Base-by-base conservation (phyloP, 2,888 invertebrate genomes). In the Pterostichus madidus region DNA sequence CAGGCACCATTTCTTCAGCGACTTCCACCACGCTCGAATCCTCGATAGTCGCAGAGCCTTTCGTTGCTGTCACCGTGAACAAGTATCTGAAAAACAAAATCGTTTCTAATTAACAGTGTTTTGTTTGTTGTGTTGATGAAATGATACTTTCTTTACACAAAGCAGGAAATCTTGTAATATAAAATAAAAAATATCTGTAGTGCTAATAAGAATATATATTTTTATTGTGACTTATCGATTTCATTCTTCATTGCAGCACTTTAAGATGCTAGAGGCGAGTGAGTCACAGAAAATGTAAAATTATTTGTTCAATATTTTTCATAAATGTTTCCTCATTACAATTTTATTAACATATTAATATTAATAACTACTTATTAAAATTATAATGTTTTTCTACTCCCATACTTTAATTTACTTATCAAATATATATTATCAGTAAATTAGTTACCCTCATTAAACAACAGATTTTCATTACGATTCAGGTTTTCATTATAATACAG, bases 1-100 rank as follows among this genome's bases (percentile, higher is more conserved):
- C 31, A 13, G 80, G 80, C 35, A 68, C 5, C 35, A 80, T 49
- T 49, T 80, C 68, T 80, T 80, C 68, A 80, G 35, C 17, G 6
- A 80, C 52, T 5, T 80, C 80, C 13, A 80, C 61, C 35, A 32
- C 15, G n/a, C 31, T 80, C 0, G 49, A 15, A 2, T 64, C 64
- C 17, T 64, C 24, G 6, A 35, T 13, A 49, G 7, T 32, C 7
- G 13, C 46, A 5, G 24, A 15, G n/a, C 68, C 80, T 80, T 80
- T 80, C 13, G 31, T 80, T 35, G 80, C 80, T 17, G 17, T 68
- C n/a, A 80, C 24, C 13, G 68, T 53, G 8, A 80, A 64, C 32
- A 24, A 15, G 53, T 80, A 80, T 13, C 80, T 80, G 31, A 49
- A 80, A 64, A 77, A 77, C 32, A 59, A 35, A n/a, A 0, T 4